phyloP scores from a whole-genome alignment of 2,113 vertebrate genomes.

The Meleagris gallopavo region DNA sequence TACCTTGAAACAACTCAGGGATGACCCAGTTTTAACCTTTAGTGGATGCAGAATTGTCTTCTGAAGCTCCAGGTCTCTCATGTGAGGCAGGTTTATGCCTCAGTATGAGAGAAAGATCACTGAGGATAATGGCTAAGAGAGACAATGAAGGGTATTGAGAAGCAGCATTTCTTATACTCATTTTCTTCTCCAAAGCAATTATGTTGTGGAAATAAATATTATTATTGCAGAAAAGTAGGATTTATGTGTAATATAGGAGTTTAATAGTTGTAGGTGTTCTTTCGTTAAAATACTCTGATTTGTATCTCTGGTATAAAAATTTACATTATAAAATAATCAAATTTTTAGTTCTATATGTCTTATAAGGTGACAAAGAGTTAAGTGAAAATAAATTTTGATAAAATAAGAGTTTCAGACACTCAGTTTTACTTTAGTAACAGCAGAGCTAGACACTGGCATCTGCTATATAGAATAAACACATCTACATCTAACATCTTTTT shows the following conservation, averaged over 20 bases:
- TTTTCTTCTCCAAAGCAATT: neutral
- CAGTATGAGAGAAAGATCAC: neutral
- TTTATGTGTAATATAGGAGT: neutral
- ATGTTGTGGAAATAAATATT: neutral
- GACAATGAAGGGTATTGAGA: neutral
- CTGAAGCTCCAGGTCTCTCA: neutral
- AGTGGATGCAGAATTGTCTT: neutral
- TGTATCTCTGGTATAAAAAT: neutral
- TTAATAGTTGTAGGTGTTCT: neutral
- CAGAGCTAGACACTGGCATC: neutral
- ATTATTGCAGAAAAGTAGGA: fast-evolving
- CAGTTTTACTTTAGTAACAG: neutral
- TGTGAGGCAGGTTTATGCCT: neutral
- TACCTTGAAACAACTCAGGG: neutral
- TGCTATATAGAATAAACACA: neutral
- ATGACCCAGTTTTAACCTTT: neutral
- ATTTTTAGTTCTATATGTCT: neutral
- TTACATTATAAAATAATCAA: neutral
- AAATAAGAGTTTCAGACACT: neutral
- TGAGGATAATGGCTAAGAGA: neutral
- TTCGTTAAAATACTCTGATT: neutral
- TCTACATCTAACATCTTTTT: neutral
- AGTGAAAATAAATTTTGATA: neutral
- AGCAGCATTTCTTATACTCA: neutral
- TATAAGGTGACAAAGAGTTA: neutral